phyloP scores from a whole-genome alignment of 2,113 vertebrate genomes.

The Bubo scandiacus region DNA sequence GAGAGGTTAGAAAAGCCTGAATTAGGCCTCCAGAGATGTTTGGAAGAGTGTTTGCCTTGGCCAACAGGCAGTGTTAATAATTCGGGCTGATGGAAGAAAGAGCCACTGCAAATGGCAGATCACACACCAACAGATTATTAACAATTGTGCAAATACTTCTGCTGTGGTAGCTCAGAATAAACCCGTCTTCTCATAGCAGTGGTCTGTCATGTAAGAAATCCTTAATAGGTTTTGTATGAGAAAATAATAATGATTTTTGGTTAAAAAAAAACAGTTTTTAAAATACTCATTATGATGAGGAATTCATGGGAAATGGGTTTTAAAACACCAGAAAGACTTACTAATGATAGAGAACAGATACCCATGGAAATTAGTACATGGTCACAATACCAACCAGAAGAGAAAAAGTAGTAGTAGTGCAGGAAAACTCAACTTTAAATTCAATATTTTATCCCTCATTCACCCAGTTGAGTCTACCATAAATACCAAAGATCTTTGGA shows the following conservation, averaged over 20 bases:
- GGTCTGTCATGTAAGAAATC: slow-evolving; percentile 18
- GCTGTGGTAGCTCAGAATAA: slow-evolving; percentile 20
- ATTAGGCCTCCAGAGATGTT: neutral
- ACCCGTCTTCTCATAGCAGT: neutral
- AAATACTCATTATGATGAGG: neutral
- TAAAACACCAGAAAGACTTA: slow-evolving; percentile 3
- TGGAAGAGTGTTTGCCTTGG: slow-evolving; percentile 22
- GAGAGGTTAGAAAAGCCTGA: neutral
- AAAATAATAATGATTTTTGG: slow-evolving; percentile 1
- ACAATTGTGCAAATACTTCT: slow-evolving; percentile 37
- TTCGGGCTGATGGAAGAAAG: neutral
- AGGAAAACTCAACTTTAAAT: neutral
- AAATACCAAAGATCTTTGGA: neutral
- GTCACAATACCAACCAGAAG: neutral
- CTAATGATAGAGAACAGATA: slow-evolving; percentile 19
- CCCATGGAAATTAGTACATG: neutral
- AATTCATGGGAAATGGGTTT: slow-evolving; percentile 16
- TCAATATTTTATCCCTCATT: neutral
- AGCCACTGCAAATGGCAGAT: neutral
- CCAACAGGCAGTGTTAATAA: neutral
- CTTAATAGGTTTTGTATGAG: slow-evolving; percentile 10
- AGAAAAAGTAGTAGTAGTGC: neutral
- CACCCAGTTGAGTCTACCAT: neutral
- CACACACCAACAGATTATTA: neutral
- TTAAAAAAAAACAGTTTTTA: neutral